Evolutionary conservation across 2,113 vertebrate species (phyloP), one percentile per base, ranked within the genome.

Genomic region (Phylloscopus whistleri): DNA sequence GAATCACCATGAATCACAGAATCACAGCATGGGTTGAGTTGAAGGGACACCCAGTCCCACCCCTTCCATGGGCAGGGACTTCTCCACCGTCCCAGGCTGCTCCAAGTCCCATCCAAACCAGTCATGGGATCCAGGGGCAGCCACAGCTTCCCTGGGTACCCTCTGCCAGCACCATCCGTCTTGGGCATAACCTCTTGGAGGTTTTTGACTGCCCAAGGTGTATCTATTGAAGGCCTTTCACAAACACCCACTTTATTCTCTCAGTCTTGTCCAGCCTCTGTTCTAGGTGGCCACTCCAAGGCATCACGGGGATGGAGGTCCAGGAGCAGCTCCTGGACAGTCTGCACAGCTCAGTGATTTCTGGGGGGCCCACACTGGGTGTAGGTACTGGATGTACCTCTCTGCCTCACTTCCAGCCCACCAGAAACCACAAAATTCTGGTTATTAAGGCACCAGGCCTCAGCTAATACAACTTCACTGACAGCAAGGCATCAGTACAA

Each of bases 121-220:
- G 16, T n/a, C 41, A 41, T 3, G 48, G 48, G 30, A 70, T 24
- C 9, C 69, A 48, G 48, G n/a, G 48, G n/a, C 41, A 87, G 66
- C 56, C 75, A 9, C 48, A 79, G 66, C 23, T 62, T 1, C 48
- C 24, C 73, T 69, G 55, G 46, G 33, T 39, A 46, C 10, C 62
- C 55, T 48, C n/a, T 48, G 19, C n/a, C 56, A 87, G 56, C 48
- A 28, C 13, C 8, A 1, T 28, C 18, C 30, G 43, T 5, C 5
- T 22, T 9, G 18, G 7, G 5, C 28, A 37, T 0, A 43, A 37
- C 46, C 30, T 2, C 13, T n/a, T 3, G 23, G 6, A 43, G 23
- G 37, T 14, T 11, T 16, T 8, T 16, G 8, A 22, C 14, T 11
- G 48, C 9, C 30, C 59, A n/a, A 28, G 4, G 3, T 43, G 75